Evolutionary conservation across 2,888 invertebrate species (phyloP).

Genomic region (Leptarthrus brevirostris): DNA sequence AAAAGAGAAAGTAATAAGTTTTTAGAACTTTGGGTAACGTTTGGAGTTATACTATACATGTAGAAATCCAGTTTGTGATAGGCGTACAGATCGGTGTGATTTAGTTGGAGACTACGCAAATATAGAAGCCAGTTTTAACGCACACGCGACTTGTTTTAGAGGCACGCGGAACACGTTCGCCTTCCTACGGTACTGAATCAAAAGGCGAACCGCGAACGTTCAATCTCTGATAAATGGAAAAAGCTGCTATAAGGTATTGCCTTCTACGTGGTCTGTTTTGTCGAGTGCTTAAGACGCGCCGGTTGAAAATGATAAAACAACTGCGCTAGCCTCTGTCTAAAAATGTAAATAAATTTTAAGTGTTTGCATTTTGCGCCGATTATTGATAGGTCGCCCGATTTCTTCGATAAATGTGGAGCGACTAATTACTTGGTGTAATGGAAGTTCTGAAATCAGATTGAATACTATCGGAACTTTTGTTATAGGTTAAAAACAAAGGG

Average conservation of each 20-base stretch:
- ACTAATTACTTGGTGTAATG: constrained; percentile 17
- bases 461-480: too few species aligned
- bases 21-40: too few species aligned
- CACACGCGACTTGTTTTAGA: constrained; percentile 22
- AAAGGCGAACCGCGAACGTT: constrained; percentile 14
- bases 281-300: not conserved
- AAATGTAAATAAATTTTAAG: constrained; percentile 29
- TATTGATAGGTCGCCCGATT: constrained; percentile 12
- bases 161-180: not conserved
- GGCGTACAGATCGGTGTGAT: too few species aligned
- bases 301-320: constrained; percentile 13
- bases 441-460: not conserved
- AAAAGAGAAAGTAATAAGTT: too few species aligned
- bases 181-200: constrained; percentile 31
- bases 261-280: too few species aligned
- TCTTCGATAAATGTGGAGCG: too few species aligned
- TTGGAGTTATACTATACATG: too few species aligned
- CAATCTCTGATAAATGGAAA: constrained; percentile 24
- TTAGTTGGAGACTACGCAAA: not conserved
- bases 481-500: too few species aligned
- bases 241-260: too few species aligned
- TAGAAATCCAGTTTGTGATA: not conserved
- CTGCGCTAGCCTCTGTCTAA: constrained; percentile 14
- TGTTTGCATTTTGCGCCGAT: constrained; percentile 28
- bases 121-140: not conserved